phyloP scores from a whole-genome alignment of 2,888 invertebrate genomes.

The Drosophila kambysellisi region DNA sequence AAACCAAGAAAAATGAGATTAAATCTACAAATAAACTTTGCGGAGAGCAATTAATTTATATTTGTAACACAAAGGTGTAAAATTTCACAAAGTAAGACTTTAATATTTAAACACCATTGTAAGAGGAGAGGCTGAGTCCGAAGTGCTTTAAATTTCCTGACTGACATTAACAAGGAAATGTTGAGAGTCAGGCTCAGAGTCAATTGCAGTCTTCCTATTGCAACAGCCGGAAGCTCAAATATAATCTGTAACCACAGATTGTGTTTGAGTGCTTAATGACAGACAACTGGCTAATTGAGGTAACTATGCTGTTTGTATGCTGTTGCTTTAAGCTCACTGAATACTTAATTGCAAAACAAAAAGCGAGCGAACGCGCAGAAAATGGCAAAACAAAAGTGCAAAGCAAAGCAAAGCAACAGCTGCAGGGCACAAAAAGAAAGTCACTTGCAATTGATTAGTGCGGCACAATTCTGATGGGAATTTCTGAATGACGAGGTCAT shows the following conservation, averaged over 20 bases:
- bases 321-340: conserved; percentile 39
- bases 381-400: conserved; percentile 27
- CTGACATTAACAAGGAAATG: conserved; percentile 20
- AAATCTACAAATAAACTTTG: neutral
- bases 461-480: conserved; percentile 47
- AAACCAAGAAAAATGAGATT: neutral
- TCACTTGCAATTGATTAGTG: conserved; percentile 36
- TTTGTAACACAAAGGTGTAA: neutral
- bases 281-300: conserved; percentile 46
- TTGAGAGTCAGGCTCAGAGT: neutral
- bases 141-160: conserved; percentile 10
- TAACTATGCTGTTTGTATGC: conserved; percentile 30
- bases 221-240: conserved; percentile 24
- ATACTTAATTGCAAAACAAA: conserved; percentile 48
- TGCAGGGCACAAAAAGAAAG: conserved; percentile 56
- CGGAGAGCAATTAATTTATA: neutral
- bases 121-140: neutral
- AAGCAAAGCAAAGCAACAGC: conserved; percentile 15
- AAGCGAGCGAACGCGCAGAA: conserved; percentile 14
- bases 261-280: conserved; percentile 30
- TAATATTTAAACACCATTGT: neutral
- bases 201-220: conserved; percentile 15
- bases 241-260: conserved; percentile 3
- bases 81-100: neutral
- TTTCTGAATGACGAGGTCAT: conserved; percentile 22